These are phyloP conservation scores for Geothlypis trichas DNA, from an alignment of 2,113 vertebrate genomes.

Conservation along the genomic window DNA sequence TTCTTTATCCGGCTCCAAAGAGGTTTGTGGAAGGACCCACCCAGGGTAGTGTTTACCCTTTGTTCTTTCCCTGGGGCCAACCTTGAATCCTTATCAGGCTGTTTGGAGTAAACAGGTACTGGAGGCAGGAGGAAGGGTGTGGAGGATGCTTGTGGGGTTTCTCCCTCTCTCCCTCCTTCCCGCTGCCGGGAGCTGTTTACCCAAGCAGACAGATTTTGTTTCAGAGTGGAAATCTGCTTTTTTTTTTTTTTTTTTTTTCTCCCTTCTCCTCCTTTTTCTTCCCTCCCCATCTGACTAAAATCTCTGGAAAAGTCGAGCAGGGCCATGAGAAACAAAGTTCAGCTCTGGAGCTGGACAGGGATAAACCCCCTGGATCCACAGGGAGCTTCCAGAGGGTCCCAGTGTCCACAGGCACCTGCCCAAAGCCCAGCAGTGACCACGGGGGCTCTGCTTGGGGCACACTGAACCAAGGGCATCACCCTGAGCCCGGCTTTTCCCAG, in stretches of 20 bases:
- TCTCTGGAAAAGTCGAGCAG: neutral
- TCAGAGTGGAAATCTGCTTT: neutral
- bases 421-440: neutral
- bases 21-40: constrained; percentile 67
- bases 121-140: constrained; percentile 65
- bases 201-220: constrained; percentile 45
- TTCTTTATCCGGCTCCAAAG: constrained; percentile 68
- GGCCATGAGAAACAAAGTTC: neutral
- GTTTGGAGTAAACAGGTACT: constrained; percentile 70
- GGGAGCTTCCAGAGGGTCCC: too few species aligned
- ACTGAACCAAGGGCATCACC: too few species aligned
- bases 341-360: neutral
- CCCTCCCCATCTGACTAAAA: neutral
- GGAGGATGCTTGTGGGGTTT: constrained; percentile 69
- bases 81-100: constrained; percentile 73
- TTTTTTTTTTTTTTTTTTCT: too few species aligned
- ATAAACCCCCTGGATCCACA: too few species aligned
- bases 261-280: neutral
- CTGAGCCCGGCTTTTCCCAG: fast-evolving
- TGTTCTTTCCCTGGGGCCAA: constrained; percentile 74
- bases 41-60: constrained; percentile 74
- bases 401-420: neutral
- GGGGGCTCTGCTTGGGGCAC: too few species aligned
- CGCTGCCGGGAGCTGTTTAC: neutral
- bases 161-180: constrained; percentile 44